Percentiles rank a stretch among this genome's conserved stretches.
phyloP scores from a whole-genome alignment of 2,888 invertebrate species.

The Endotricha flammealis region DNA sequence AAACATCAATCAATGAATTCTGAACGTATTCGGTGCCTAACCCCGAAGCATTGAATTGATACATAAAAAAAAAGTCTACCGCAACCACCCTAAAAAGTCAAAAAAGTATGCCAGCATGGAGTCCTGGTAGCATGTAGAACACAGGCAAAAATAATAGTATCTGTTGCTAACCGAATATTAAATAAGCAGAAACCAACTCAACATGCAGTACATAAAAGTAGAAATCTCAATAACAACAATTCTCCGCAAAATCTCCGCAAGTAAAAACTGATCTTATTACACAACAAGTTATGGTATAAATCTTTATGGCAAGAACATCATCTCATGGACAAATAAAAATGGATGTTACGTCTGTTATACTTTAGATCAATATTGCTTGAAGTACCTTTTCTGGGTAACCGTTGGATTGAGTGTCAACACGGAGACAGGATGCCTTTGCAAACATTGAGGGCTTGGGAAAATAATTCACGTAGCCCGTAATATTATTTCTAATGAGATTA shows the following conservation, averaged over 20 bases:
- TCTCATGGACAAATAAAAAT: too few relatives aligned
- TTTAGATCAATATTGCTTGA: constrained; percentile 11
- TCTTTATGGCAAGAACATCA: too few relatives aligned
- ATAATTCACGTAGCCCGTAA: too few relatives aligned
- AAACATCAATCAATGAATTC: too few relatives aligned
- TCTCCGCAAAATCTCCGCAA: neutral
- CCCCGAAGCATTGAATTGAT: too few relatives aligned
- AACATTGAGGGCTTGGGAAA: constrained; percentile 8
- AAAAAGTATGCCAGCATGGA: constrained; percentile 35
- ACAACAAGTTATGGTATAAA: too few relatives aligned
- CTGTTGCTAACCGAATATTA: constrained; percentile 37
- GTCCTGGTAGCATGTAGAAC: constrained; percentile 30
- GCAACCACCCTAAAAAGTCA: too few relatives aligned
- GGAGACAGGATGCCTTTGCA: constrained; percentile 9
- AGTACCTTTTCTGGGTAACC: constrained; percentile 7
- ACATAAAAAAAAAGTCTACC: too few relatives aligned
- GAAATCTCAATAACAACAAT: constrained; percentile 14
- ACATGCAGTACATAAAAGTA: constrained; percentile 19
- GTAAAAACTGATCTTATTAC: neutral
- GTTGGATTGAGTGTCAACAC: constrained; percentile 10
- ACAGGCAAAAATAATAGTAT: constrained; percentile 34
- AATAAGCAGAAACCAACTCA: constrained; percentile 28
- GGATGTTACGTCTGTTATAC: too few relatives aligned
- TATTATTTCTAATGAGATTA: too few relatives aligned
- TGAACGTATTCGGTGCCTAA: too few relatives aligned